Evolutionary conservation across 2,888 invertebrate species (phyloP), one percentile per base, ranked within the genome.

Genomic region (Strigamia crassipes): DNA sequence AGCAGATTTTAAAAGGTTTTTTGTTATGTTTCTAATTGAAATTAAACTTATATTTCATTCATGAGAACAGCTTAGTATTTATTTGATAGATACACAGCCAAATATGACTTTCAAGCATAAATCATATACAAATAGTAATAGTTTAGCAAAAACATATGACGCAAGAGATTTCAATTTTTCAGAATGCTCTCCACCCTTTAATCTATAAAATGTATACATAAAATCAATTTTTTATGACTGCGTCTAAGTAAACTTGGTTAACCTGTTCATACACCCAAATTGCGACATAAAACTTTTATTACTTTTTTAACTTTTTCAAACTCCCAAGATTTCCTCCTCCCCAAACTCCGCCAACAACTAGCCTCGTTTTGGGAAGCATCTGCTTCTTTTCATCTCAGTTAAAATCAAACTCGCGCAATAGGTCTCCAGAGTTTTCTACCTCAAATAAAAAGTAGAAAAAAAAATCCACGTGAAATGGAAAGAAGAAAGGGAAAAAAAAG

Each of bases 211-310:
- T 56, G 56, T 56, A 56, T 56, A 56, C 56, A 56, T 56, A 18
- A 56, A 56, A 56, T 56, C 56, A 56, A 56, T 56, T 18, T 56
- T 56, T 56, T 56, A 56, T 56, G 56, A 18, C 56, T 56, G 18
- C 56, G 2, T 46, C 56, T 56, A 56, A 56, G 56, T 18, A 56
- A 56, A 56, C 56, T 56, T 56, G 56, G 56, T 56, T 56, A 56
- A 56, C 56, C 56, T 56, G 56, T 18, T 56, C 56, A 56, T 56
- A 56, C 18, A 56, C 56, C 10, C 56, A 56, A 56, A 56, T 18
- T 56, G 56, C 56, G 56, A 56, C 56, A 56, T 56, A 56, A 56
- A 56, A 56, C 56, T 56, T 56, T 56, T 56, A 56, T 56, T 56
- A 56, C 56, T 56, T 51, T 51, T 51, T 51, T 51, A 51, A 51